Conservation (phyloP, 92 coral and sea anemone genomes). For the Blastomussa wellsi region DNA sequence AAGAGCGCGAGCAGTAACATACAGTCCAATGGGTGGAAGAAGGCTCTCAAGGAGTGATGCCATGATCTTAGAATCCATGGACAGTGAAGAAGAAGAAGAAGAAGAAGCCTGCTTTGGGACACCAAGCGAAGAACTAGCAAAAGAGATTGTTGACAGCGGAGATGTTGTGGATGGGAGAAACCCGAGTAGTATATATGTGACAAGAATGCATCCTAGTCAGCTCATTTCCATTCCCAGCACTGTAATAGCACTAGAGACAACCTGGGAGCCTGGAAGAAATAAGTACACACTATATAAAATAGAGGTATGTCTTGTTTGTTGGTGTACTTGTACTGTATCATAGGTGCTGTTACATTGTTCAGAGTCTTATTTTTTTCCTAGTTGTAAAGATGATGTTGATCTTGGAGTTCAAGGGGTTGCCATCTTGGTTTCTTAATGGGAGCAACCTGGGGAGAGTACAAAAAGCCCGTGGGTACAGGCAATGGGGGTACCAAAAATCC, state of each 20-base stretch:
- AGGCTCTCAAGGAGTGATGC: constrained; percentile 78
- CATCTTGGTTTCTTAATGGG: no score
- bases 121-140: constrained; percentile 29
- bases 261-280: constrained; percentile 86
- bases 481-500: no score
- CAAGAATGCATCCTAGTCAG: constrained; percentile 80
- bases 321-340: no score
- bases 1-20: neutral
- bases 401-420: no score
- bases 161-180: constrained; percentile 5
- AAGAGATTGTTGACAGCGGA: constrained; percentile 16
- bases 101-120: constrained; percentile 64
- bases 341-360: no score
- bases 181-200: constrained; percentile 25
- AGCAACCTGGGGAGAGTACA: no score
- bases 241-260: constrained; percentile 72
- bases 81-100: constrained; percentile 80
- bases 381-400: no score
- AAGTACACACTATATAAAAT: constrained; percentile 88
- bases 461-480: no score
- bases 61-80: constrained; percentile 61
- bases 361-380: no score
- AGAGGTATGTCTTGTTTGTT: constrained; percentile 59
- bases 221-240: constrained; percentile 83
- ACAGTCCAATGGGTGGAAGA: constrained; percentile 29